Base-by-base conservation (phyloP, 1,140 invertebrate species). In the Colletes latitarsis region DNA sequence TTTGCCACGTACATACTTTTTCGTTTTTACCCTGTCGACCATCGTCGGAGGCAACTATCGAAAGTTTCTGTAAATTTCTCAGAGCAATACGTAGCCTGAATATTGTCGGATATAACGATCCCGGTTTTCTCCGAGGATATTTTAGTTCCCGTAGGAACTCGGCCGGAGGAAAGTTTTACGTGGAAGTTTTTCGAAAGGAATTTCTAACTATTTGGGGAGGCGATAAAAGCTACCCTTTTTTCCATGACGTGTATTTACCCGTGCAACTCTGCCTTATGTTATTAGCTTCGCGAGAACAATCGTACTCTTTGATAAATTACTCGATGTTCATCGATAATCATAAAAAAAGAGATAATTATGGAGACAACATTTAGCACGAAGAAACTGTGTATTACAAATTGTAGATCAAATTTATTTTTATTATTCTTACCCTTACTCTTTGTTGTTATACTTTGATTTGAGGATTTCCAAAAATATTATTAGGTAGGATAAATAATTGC, bases 31-130 rank as follows among this genome's bases (percentile, higher is more conserved):
- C 10, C 41, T 55, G 9, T 17, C n/a, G 57, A 30, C n/a, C n/a
- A 21, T 12, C 41, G 64, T 15, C 3, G 46, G 30, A 52, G 43
- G 60, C 60, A 69, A 69, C 46, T 58, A 60, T 66, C 57, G 46
- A 43, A 57, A 83, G 49, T 64, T 63, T 21, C 41, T 57, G 77
- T 66, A 77, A 77, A 81, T 81, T 81, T 70, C 57, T 62, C 15
- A 21, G 14, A 41, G 66, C 62, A 30, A 66, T 69, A 41, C 30
- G 58, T 30, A 6, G 17, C 39, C 55, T 75, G 52, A 10, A 70
- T 30, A 81, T 75, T 57, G 60, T 10, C 58, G 12, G 57, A 49
- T 75, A 30, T 58, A 70, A 70, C 46, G 64, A 82, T 41, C 52
- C 53, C 53, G 57, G 12, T 60, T 46, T 58, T 49, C 71, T 73